These are phyloP conservation scores for Muscicapa comitata DNA, from an alignment of 2,797 vertebrate genomes.

Conservation along the genomic window DNA sequence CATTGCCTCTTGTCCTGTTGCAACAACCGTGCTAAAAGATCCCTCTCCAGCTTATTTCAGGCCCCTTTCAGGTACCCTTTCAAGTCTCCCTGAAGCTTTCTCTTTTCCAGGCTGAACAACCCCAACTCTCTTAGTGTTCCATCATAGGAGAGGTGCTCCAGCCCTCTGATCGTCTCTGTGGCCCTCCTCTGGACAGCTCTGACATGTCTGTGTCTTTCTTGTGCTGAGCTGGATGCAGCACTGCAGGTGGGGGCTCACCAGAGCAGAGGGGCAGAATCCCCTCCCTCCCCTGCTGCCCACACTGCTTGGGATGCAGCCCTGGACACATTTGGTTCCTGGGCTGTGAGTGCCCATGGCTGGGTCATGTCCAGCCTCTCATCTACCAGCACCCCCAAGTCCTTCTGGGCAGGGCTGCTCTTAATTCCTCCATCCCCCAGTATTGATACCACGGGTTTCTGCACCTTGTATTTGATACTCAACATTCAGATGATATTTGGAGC, in stretches of 20 bases:
- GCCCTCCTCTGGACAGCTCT: neutral
- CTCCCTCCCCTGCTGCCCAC: fast-evolving
- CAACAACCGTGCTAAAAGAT: neutral
- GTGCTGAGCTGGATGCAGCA: neutral
- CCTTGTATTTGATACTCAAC: neutral
- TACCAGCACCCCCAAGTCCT: neutral
- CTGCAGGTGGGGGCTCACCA: neutral
- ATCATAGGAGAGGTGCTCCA: neutral
- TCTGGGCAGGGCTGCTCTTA: fast-evolving
- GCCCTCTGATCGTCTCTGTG: neutral
- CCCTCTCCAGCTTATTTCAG: neutral
- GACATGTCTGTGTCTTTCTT: neutral
- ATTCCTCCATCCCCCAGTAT: neutral
- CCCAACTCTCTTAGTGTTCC: neutral
- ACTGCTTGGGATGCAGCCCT: neutral
- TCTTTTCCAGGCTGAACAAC: neutral
- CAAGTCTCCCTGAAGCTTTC: neutral
- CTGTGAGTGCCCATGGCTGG: fast-evolving
- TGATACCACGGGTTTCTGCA: fast-evolving
- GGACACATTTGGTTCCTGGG: fast-evolving
- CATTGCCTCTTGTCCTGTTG: fast-evolving
- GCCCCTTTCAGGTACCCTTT: neutral
- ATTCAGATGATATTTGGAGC: neutral
- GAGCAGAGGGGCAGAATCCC: neutral
- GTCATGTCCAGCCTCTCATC: neutral